These are phyloP conservation scores for Drosophila punjabiensis DNA, from an alignment of 1,140 invertebrate species.

Conservation along the genomic window DNA sequence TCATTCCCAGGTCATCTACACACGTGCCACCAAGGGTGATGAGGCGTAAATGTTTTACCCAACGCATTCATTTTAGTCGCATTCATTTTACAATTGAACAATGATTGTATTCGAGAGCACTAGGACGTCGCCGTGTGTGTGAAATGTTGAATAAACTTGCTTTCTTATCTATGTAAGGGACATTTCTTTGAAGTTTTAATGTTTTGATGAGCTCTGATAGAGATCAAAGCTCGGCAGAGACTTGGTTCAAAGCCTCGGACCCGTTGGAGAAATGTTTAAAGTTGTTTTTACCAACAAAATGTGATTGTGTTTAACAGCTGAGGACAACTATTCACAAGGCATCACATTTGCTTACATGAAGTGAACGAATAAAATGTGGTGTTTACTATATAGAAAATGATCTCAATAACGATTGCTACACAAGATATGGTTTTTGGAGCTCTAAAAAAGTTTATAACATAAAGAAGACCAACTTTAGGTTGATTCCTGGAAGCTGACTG, in stretches of 20 bases:
- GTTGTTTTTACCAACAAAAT: not conserved
- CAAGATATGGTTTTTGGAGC: not conserved
- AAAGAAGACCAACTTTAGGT: not conserved
- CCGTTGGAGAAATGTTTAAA: not conserved
- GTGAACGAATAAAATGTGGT: not conserved
- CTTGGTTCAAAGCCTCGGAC: not conserved
- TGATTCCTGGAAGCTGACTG: too few species aligned
- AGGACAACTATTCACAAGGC: not conserved
- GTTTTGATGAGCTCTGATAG: slow-evolving; percentile 4
- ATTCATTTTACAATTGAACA: slow-evolving; percentile 63
- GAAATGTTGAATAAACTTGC: slow-evolving; percentile 80
- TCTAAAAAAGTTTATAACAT: not conserved
- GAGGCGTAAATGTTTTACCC: slow-evolving; percentile 86
- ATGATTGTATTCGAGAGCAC: slow-evolving; percentile 64
- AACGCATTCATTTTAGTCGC: slow-evolving; percentile 54
- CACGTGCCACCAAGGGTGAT: slow-evolving; percentile 97
- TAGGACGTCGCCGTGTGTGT: slow-evolving; percentile 67
- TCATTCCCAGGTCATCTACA: slow-evolving; percentile 99
- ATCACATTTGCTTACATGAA: not conserved
- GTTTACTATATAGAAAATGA: too few species aligned
- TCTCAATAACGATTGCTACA: not conserved
- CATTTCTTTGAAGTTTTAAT: slow-evolving; percentile 40
- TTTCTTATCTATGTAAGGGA: slow-evolving; percentile 76
- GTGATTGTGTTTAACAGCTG: not conserved
- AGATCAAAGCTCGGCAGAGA: too few species aligned